These are phyloP conservation scores for Xenopus tropicalis DNA, from an alignment of 2,113 vertebrate species.

Conservation along the genomic window DNA sequence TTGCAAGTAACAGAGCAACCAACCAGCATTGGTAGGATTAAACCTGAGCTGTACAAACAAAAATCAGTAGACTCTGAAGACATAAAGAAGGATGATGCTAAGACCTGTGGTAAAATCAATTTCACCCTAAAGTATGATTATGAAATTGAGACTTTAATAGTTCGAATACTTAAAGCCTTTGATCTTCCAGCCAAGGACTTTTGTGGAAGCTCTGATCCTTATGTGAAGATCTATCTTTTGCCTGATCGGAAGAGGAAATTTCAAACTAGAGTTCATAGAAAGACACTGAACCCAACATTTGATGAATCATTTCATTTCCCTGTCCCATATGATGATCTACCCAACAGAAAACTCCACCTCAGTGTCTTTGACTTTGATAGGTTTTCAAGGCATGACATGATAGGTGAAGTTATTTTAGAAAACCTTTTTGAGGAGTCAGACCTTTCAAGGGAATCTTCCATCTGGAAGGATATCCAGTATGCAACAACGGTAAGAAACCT, in stretches of 20 bases:
- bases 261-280: conserved; percentile 96
- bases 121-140: conserved; percentile 95
- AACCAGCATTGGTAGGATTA: conserved; percentile 89
- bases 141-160: conserved; percentile 84
- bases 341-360: conserved; percentile 71
- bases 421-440: conserved; percentile 78
- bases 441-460: conserved; percentile 73
- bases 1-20: conserved; percentile 75
- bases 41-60: conserved; percentile 90
- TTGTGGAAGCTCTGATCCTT: conserved; percentile 96
- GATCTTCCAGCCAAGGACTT: conserved; percentile 96
- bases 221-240: conserved; percentile 96
- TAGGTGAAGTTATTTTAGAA: conserved; percentile 78
- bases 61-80: conserved; percentile 81
- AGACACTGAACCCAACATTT: conserved; percentile 94
- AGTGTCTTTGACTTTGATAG: conserved; percentile 82
- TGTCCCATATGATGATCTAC: conserved; percentile 74
- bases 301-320: conserved; percentile 92
- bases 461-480: conserved; percentile 82
- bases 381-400: conserved; percentile 82
- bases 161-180: conserved; percentile 86
- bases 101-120: conserved; percentile 91
- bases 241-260: conserved; percentile 96
- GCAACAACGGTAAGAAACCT: conserved; percentile 62
- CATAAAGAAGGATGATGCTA: conserved; percentile 74